Percentiles rank a stretch among this genome's conserved stretches.
Evolutionary conservation across 2,888 invertebrate genomes (phyloP).

Genomic region (Anticlea derivata): DNA sequence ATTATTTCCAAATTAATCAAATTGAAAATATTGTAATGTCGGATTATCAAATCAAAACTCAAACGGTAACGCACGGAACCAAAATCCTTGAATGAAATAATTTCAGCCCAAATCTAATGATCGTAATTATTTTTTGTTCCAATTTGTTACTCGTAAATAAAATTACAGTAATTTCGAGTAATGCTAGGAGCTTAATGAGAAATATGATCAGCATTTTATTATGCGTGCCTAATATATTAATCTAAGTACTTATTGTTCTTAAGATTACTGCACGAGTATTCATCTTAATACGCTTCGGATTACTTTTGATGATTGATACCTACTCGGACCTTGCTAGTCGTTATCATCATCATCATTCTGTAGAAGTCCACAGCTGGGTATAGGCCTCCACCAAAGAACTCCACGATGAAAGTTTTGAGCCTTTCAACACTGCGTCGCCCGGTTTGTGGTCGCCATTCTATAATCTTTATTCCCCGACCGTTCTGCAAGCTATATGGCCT

Average conservation of each 20-base stretch:
- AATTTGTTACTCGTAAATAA: conserved; percentile 42
- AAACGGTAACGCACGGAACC: conserved; percentile 20
- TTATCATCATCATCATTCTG: no score
- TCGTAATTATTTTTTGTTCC: conserved; percentile 40
- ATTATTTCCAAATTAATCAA: conserved; percentile 14
- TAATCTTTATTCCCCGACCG: no score
- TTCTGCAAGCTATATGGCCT: no score
- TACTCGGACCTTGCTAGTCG: no score
- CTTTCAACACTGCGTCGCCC: no score
- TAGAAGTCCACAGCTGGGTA: no score
- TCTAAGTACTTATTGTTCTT: conserved; percentile 9
- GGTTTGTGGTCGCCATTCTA: no score
- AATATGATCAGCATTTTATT: conserved; percentile 55
- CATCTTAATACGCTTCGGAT: conserved; percentile 1
- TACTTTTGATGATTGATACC: neutral
- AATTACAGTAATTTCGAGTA: conserved; percentile 41
- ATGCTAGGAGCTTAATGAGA: conserved; percentile 52
- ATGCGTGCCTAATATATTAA: conserved; percentile 54
- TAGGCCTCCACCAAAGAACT: no score
- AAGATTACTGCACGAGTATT: conserved; percentile 1
- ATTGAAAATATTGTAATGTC: neutral
- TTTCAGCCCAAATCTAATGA: conserved; percentile 43
- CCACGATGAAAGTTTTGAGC: no score
- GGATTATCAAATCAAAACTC: conserved; percentile 10
- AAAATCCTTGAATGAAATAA: conserved; percentile 39